phyloP scores from a whole-genome alignment of 64 coral and sea anemone genomes.

The Stylophora pistillata region DNA sequence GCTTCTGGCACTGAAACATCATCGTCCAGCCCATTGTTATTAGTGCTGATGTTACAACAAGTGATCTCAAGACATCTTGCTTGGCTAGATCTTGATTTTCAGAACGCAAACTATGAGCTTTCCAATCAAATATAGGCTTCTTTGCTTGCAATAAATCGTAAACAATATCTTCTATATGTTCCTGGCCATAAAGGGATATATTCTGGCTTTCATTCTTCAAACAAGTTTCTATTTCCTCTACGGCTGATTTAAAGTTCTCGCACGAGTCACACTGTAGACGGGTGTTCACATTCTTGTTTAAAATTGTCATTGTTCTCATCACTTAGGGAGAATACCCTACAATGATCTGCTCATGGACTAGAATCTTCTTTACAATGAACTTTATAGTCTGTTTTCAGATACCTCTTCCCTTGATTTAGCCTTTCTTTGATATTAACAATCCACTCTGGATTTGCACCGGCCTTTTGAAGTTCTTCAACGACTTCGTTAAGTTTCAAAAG shows the following conservation, averaged over 20 bases:
- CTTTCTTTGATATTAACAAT: background rate
- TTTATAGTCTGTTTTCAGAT: conserved; percentile 25
- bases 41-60: no score
- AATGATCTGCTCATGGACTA: background rate
- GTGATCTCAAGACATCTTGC: no score
- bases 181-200: no score
- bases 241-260: conserved; percentile 25
- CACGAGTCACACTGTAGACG: conserved; percentile 33
- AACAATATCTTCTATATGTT: no score
- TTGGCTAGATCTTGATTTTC: background rate
- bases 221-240: conserved; percentile 29
- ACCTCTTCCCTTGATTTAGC: background rate
- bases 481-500: background rate
- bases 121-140: no score
- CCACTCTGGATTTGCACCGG: background rate
- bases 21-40: no score
- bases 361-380: background rate
- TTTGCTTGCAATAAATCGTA: no score
- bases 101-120: no score
- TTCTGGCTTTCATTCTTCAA: no score
- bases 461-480: conserved; percentile 1
- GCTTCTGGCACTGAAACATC: no score
- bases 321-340: conserved; percentile 3
- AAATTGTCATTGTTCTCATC: conserved; percentile 17
- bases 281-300: conserved; percentile 32